phyloP scores from a whole-genome alignment of 2,113 vertebrate genomes.

The Rhombomys opimus region DNA sequence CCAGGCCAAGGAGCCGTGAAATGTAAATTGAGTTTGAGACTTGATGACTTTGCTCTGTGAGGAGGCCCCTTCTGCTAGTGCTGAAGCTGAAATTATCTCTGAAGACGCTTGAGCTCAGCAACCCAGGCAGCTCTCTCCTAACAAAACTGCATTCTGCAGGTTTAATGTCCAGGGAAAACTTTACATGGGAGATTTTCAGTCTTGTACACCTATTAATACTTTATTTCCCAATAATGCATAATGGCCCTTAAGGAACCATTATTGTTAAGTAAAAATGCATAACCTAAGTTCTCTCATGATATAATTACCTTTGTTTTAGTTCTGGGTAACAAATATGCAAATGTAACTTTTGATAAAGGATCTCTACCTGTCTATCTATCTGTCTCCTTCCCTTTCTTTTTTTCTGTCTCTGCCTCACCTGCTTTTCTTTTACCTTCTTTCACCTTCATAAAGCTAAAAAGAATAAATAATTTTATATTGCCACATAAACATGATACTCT shows the following conservation, averaged over 20 bases:
- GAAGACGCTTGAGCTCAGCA: conserved; percentile 45
- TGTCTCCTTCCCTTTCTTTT: not conserved
- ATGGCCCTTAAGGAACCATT: conserved; percentile 62
- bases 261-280: conserved; percentile 59
- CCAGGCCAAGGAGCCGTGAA: conserved; percentile 8
- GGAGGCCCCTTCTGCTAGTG: not conserved
- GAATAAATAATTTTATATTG: not conserved
- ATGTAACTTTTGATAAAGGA: conserved; percentile 47
- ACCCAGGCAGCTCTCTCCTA: conserved; percentile 68
- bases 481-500: not conserved
- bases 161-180: conserved; percentile 75
- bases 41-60: conserved; percentile 49
- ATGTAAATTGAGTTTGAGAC: conserved; percentile 17
- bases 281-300: conserved; percentile 21
- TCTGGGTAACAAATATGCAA: conserved; percentile 41
- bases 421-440: conserved; percentile 27
- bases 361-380: not conserved
- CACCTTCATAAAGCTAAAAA: not conserved
- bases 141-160: conserved; percentile 70
- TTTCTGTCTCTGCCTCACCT: too few species aligned
- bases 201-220: conserved; percentile 69
- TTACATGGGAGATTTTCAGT: conserved; percentile 74
- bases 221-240: conserved; percentile 61
- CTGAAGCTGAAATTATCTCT: conserved; percentile 84
- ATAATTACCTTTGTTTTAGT: conserved; percentile 51